Percentiles rank a stretch among this genome's conserved stretches.
These are phyloP conservation scores for Antechinus stuartii DNA, from an alignment of 2,113 vertebrate genomes.

Conservation along the genomic window DNA sequence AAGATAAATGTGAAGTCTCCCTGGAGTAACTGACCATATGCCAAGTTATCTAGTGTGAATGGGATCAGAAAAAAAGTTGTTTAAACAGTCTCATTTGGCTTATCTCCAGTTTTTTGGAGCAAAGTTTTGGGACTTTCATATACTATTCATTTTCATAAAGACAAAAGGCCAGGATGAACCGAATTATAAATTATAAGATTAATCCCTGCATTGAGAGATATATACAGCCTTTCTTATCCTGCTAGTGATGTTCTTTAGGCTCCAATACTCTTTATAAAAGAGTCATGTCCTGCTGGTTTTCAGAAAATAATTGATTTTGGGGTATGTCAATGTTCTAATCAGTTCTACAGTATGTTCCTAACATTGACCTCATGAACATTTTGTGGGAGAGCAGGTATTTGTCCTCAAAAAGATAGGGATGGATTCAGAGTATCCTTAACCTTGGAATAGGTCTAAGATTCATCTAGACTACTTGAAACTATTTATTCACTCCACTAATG, in stretches of 20 bases:
- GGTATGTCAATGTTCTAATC: background rate
- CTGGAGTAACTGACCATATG: background rate
- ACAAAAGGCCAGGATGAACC: background rate
- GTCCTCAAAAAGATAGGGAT: background rate
- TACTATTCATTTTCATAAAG: background rate
- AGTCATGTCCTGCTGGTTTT: background rate
- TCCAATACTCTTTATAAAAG: background rate
- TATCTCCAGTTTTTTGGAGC: background rate
- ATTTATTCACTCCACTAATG: background rate
- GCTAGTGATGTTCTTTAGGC: no score
- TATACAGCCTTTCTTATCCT: background rate
- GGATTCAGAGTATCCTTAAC: slow-evolving; percentile 8
- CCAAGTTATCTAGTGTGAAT: background rate
- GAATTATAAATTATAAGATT: background rate
- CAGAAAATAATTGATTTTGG: background rate
- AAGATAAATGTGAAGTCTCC: slow-evolving; percentile 2
- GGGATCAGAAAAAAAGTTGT: background rate
- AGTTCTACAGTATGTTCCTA: background rate
- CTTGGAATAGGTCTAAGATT: background rate
- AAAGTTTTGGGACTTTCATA: background rate
- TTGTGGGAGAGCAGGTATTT: background rate
- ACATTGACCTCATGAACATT: background rate
- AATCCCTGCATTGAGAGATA: background rate
- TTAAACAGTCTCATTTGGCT: background rate
- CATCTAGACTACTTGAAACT: slow-evolving; percentile 7